A percentile compares a stretch with the other conserved stretches of the same genome.
phyloP scores from a whole-genome alignment of 2,797 vertebrate species.

The Merluccius polli region DNA sequence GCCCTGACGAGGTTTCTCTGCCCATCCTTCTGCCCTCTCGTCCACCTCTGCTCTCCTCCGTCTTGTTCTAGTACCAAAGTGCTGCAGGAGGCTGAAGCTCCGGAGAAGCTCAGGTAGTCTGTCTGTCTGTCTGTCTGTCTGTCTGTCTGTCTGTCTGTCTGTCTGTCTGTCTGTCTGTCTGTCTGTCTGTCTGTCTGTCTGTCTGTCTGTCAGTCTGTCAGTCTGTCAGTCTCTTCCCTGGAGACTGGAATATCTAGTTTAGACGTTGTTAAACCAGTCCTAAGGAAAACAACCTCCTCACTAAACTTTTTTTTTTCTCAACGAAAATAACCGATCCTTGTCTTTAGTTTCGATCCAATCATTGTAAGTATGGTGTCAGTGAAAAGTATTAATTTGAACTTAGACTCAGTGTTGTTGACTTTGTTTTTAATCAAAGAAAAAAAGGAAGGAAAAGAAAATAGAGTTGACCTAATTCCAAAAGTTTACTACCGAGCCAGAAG shows the following conservation, averaged over 20 bases:
- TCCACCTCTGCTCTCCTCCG: constrained; percentile 2
- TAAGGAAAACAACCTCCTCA: neutral
- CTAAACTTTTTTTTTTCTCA: neutral
- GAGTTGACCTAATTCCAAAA: too few species aligned
- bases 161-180: neutral
- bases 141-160: neutral
- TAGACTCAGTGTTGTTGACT: neutral
- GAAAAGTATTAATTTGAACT: neutral
- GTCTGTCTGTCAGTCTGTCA: too few species aligned
- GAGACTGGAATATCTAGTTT: neutral
- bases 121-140: neutral
- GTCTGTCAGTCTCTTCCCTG: neutral
- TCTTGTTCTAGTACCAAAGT: constrained; percentile 63
- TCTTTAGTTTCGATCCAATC: neutral
- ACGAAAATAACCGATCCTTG: neutral
- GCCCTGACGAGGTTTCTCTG: neutral
- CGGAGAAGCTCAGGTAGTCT: constrained; percentile 60
- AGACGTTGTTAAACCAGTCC: neutral
- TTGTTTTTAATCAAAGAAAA: too few species aligned
- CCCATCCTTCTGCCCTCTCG: neutral
- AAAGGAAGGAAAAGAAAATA: too few species aligned
- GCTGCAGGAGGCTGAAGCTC: constrained; percentile 55
- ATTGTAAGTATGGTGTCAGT: neutral
- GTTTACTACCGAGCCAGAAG: too few species aligned
- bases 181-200: too few species aligned